A percentile compares a stretch with the other conserved stretches of the same genome.
Conservation (phyloP, 2,113 vertebrate genomes). For the Oryzias melastigma region DNA sequence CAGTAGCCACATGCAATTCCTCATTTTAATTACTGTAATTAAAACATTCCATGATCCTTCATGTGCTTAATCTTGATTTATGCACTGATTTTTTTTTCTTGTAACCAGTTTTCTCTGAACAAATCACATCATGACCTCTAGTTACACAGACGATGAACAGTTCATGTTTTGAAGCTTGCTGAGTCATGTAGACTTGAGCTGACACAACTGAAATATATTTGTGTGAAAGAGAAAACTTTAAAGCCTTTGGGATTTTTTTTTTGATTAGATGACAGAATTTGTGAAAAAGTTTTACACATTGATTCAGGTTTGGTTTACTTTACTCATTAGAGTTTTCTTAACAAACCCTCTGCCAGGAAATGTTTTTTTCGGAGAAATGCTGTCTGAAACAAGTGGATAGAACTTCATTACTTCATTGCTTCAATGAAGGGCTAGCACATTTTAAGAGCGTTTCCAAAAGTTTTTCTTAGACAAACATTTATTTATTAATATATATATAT, state of each 20-base stretch:
- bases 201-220: background rate
- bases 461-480: too few species aligned
- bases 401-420: too few species aligned
- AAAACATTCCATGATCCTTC: conserved; percentile 70
- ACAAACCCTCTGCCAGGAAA: too few species aligned
- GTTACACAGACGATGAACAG: background rate
- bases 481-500: too few species aligned
- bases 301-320: too few species aligned
- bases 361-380: too few species aligned
- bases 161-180: conserved; percentile 15
- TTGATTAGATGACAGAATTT: conserved; percentile 24
- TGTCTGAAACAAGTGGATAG: too few species aligned
- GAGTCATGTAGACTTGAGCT: conserved; percentile 4
- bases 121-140: conserved; percentile 31
- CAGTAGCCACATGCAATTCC: conserved; percentile 68
- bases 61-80: conserved; percentile 51
- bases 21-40: conserved; percentile 74
- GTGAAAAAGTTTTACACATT: conserved; percentile 9
- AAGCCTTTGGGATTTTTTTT: conserved; percentile 27
- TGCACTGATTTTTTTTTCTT: conserved; percentile 33
- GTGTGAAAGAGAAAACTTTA: conserved; percentile 4
- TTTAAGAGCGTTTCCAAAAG: too few species aligned
- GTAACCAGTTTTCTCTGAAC: conserved; percentile 19
- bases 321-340: too few species aligned
- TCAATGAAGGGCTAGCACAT: too few species aligned